Percentiles rank a stretch among this genome's conserved stretches.
Conservation (phyloP, 2,888 invertebrate genomes). For the Anticlea derivata region DNA sequence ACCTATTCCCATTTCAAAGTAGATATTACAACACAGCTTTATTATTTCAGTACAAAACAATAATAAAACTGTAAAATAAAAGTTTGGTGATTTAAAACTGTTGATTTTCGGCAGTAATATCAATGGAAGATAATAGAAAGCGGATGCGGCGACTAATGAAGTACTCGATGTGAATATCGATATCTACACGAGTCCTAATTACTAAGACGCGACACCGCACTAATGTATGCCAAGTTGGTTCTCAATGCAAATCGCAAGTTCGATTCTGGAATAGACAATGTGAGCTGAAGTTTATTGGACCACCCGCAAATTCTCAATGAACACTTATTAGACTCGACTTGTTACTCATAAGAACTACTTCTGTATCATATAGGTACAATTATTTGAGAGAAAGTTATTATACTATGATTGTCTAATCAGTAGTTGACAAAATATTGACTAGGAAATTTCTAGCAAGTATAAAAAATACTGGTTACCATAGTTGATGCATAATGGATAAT, state of each 20-base stretch:
- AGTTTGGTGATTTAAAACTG: too few species aligned
- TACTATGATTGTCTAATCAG: too few species aligned
- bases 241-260: slow-evolving; percentile 81
- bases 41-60: too few species aligned
- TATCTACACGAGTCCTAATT: slow-evolving; percentile 75
- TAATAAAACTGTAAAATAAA: too few species aligned
- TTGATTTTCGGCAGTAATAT: not conserved
- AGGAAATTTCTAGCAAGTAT: not conserved
- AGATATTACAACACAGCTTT: slow-evolving; percentile 9
- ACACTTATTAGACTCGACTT: slow-evolving; percentile 17
- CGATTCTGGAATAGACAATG: slow-evolving; percentile 82
- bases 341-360: slow-evolving; percentile 15
- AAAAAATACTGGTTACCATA: slow-evolving; percentile 14
- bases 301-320: slow-evolving; percentile 68
- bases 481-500: slow-evolving; percentile 24
- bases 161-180: slow-evolving; percentile 70
- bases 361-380: too few species aligned
- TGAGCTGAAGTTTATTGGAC: slow-evolving; percentile 75
- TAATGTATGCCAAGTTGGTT: slow-evolving; percentile 78
- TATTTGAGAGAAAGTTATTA: too few species aligned
- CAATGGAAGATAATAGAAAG: slow-evolving; percentile 30
- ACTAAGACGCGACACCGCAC: slow-evolving; percentile 66
- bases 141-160: slow-evolving; percentile 61
- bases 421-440: slow-evolving; percentile 5
- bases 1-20: slow-evolving; percentile 38